phyloP scores from a whole-genome alignment of 2,113 vertebrate genomes.

The Gambusia affinis region DNA sequence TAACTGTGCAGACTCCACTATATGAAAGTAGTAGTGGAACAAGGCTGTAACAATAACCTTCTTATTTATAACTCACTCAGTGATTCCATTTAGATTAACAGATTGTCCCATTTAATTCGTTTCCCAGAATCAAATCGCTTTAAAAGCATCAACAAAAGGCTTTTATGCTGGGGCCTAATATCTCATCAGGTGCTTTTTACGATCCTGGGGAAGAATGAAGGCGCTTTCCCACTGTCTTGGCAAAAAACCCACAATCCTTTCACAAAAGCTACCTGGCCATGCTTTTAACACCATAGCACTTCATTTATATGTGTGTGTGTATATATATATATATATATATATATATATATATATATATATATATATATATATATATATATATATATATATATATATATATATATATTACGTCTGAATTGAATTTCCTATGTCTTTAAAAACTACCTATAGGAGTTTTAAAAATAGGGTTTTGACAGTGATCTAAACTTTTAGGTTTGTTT shows the following conservation, averaged over 20 bases:
- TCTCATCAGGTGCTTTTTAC: slow-evolving; percentile 52
- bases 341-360: no score
- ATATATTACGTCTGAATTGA: no score
- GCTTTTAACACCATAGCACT: slow-evolving; percentile 29
- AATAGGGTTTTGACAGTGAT: neutral
- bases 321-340: no score
- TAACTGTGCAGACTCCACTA: neutral
- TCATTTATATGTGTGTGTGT: neutral
- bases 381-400: no score
- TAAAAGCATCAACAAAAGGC: slow-evolving; percentile 59
- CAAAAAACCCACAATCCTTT: slow-evolving; percentile 51
- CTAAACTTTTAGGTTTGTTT: neutral
- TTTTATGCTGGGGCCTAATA: slow-evolving; percentile 43
- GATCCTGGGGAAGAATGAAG: slow-evolving; percentile 16
- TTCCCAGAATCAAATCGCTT: slow-evolving; percentile 51
- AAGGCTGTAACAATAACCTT: slow-evolving; percentile 27
- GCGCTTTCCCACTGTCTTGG: slow-evolving; percentile 46
- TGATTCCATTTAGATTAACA: slow-evolving; percentile 60
- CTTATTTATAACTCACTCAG: slow-evolving; percentile 47
- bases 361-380: no score
- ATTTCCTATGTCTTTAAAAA: no score
- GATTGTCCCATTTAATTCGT: slow-evolving; percentile 50
- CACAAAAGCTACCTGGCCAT: slow-evolving; percentile 37
- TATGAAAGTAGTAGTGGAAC: neutral
- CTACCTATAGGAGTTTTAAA: neutral